phyloP scores from a whole-genome alignment of 2,797 vertebrate species.

The Sebastes nivosus region DNA sequence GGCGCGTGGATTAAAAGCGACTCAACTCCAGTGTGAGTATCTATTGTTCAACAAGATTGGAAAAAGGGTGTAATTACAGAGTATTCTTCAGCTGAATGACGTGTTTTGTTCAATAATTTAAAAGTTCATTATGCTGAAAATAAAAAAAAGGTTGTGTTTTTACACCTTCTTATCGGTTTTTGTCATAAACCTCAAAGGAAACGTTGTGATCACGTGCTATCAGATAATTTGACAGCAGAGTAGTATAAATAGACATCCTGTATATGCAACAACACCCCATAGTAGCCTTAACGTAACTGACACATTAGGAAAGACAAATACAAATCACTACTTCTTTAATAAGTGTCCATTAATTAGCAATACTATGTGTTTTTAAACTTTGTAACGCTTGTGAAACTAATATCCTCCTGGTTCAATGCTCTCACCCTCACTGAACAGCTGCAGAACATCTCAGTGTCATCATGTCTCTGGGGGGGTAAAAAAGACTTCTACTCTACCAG shows the following conservation, averaged over 20 bases:
- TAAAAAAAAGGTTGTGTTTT: not conserved
- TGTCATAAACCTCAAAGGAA: not conserved
- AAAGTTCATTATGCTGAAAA: not conserved
- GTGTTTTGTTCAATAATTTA: not conserved
- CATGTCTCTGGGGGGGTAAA: slow-evolving; percentile 17
- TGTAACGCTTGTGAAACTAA: not conserved
- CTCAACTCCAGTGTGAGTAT: slow-evolving; percentile 57
- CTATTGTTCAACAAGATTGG: not conserved
- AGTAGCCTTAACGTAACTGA: not conserved
- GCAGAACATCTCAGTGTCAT: slow-evolving; percentile 47
- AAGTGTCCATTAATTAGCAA: not conserved
- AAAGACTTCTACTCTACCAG: not conserved
- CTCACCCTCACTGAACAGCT: slow-evolving; percentile 51
- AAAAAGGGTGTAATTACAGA: not conserved
- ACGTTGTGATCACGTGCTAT: not conserved
- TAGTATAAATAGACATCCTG: not conserved
- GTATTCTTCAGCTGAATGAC: not conserved
- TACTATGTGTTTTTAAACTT: not conserved
- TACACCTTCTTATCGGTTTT: not conserved
- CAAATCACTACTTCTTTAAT: not conserved
- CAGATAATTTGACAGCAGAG: not conserved
- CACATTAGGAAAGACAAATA: not conserved
- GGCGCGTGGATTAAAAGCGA: slow-evolving; percentile 10
- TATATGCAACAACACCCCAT: not conserved
- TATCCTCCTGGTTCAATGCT: not conserved